Conservation (phyloP, 2,113 vertebrate genomes). For the Junco hyemalis region DNA sequence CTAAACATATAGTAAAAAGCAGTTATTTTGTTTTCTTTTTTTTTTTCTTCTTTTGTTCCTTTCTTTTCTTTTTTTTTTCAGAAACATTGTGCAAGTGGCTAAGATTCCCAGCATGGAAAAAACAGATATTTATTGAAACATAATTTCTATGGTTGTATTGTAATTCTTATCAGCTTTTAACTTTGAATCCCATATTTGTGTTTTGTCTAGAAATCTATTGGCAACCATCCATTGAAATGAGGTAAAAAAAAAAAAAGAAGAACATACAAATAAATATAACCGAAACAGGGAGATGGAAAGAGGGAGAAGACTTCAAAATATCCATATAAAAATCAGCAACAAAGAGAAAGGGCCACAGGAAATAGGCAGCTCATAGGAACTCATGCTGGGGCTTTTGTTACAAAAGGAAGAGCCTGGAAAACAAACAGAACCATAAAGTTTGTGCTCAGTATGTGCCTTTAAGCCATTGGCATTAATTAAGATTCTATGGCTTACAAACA, state of each 20-base stretch:
- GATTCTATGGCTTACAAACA: conserved; percentile 83
- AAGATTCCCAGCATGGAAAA: not conserved
- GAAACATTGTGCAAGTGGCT: fast-evolving
- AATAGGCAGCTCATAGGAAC: not conserved
- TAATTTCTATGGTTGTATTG: not conserved
- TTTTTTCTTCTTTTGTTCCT: no score
- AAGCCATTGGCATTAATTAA: conserved; percentile 82
- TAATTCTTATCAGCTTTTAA: not conserved
- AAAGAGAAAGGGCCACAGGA: not conserved
- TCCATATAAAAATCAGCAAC: not conserved
- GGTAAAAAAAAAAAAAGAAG: not conserved
- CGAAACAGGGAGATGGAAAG: not conserved
- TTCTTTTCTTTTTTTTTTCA: no score
- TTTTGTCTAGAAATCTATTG: not conserved
- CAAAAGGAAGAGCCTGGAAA: conserved; percentile 59
- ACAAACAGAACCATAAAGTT: conserved; percentile 70
- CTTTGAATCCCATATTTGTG: not conserved
- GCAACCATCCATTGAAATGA: not conserved
- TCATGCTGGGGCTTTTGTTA: conserved; percentile 27
- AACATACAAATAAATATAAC: not conserved
- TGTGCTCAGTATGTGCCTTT: conserved; percentile 71
- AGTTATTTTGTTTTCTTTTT: not conserved
- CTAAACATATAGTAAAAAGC: not conserved
- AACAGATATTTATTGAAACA: not conserved
- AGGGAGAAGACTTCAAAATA: not conserved